Base-by-base conservation (phyloP, 1,140 invertebrate species). In the Drosophila baimaii region DNA sequence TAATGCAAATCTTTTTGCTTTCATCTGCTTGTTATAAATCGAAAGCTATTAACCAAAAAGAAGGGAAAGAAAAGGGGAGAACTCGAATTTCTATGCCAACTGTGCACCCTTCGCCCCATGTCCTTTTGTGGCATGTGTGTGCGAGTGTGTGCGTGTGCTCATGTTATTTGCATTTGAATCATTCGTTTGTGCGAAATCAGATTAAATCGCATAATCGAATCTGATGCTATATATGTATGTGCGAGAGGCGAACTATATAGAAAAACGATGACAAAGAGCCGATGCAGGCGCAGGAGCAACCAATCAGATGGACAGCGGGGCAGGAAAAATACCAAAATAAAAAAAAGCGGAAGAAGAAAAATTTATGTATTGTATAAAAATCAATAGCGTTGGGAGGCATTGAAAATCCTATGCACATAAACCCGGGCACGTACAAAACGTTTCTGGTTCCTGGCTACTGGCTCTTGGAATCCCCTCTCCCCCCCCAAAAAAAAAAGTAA, bases 131-230 rank as follows among this genome's bases (percentile, higher is more conserved):
- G 46, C 65, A 21, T 47, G 59, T 49, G 41, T 74, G 41, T 58
- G 71, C 58, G 46, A 69, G 35, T 5, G 35, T 69, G 44, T 62
- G 68, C 54, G 51, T 64, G 59, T 51, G 70, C 69, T 37, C 66
- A 49, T 76, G 61, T 57, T 78, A 89, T 89, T 89, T 89, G 85
- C 84, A 89, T 89, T 89, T 89, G 84, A 89, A 89, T 89, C 85
- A 89, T 89, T 89, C 84, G 84, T 89, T 89, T 89, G 85, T 89
- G 85, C 85, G 74, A 90, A 89, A 89, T 89, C 84, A 89, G 84
- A 89, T 89, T 89, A 89, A 89, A 89, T 89, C 85, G 84, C 61
- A 89, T 89, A 89, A 89, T 89, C 84, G 84, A 89, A 89, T 89
- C 85, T 89, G 79, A 66, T 88, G 84, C 69, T 75, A 80, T 83